Evolutionary conservation across 2,113 vertebrate genomes (phyloP).

Genomic region (Petaurus breviceps): DNA sequence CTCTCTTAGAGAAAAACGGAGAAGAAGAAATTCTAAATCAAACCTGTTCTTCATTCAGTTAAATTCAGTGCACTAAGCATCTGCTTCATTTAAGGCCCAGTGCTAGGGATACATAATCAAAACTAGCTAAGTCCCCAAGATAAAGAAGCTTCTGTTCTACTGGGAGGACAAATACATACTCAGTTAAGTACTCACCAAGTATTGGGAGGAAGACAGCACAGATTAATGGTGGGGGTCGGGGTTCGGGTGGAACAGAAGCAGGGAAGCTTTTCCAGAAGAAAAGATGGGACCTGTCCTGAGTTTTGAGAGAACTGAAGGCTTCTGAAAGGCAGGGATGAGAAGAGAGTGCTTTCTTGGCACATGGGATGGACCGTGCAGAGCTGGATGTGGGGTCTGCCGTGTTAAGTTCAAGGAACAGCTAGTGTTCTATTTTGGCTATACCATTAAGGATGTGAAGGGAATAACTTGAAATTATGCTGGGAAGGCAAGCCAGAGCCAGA

Average conservation of each 20-base stretch:
- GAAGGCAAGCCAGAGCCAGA: background rate
- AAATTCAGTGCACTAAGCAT: background rate
- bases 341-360: background rate
- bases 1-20: conserved; percentile 47
- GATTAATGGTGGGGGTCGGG: background rate
- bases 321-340: background rate
- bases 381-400: background rate
- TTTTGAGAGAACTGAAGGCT: background rate
- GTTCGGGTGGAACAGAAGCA: background rate
- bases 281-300: background rate
- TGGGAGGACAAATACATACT: background rate
- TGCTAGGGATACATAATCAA: background rate
- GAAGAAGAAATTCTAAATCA: conserved; percentile 15
- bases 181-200: background rate
- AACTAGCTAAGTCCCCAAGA: background rate
- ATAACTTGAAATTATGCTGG: background rate
- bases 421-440: background rate
- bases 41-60: background rate
- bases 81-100: background rate
- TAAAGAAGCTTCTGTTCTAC: background rate
- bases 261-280: background rate
- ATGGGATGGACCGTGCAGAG: background rate
- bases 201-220: background rate
- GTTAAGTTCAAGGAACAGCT: background rate
- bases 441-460: background rate